Evolutionary conservation across 1,140 invertebrate genomes (phyloP).

Genomic region (Nasonia vitripennis): DNA sequence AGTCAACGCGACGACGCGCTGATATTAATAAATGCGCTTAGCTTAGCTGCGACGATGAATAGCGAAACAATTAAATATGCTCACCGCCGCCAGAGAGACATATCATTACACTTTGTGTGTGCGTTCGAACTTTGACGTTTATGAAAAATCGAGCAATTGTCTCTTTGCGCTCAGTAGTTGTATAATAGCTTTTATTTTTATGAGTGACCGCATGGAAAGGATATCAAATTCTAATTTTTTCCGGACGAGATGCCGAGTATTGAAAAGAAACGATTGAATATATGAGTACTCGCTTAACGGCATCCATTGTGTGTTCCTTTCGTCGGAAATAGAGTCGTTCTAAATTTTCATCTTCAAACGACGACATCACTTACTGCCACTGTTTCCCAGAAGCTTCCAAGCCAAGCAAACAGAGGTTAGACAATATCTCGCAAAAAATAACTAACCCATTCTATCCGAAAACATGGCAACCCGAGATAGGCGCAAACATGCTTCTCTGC

Average conservation of each 20-base stretch:
- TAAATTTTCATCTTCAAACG: no score
- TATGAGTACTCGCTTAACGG: background rate
- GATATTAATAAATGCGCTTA: conserved; percentile 5
- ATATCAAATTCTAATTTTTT: background rate
- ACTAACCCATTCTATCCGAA: background rate
- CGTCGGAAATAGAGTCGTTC: no score
- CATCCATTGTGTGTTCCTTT: no score
- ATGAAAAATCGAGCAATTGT: no score
- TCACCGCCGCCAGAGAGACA: background rate
- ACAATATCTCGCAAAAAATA: background rate
- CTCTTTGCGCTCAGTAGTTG: no score
- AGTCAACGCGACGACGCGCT: background rate
- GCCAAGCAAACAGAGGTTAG: no score
- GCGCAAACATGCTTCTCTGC: background rate
- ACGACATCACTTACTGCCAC: no score
- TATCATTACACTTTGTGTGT: no score
- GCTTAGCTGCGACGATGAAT: background rate
- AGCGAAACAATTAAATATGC: conserved; percentile 4
- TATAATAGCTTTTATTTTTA: no score
- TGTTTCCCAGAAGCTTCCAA: no score
- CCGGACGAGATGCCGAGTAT: background rate
- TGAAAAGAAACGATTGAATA: conserved; percentile 9
- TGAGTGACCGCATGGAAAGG: no score
- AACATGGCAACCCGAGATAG: background rate
- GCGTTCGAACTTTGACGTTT: no score